These are phyloP conservation scores for Sebastes goodei DNA, from an alignment of 2,797 vertebrate species.

Conservation along the genomic window DNA sequence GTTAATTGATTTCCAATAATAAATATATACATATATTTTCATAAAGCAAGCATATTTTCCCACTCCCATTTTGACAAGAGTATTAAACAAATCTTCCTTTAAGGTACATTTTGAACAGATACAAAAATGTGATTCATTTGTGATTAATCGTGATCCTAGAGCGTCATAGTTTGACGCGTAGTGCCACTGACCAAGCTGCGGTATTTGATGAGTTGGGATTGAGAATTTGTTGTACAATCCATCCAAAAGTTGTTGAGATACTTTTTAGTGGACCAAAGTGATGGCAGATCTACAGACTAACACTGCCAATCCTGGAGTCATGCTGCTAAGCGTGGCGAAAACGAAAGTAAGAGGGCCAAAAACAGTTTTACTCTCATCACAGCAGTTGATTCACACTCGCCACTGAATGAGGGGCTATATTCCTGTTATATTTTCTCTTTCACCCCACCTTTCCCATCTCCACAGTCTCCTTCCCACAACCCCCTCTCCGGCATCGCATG, in stretches of 20 bases:
- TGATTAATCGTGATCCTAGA: too few species aligned
- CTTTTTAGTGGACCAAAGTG: neutral
- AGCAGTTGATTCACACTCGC: conserved; percentile 6
- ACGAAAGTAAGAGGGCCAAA: neutral
- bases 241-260: neutral
- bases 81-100: too few species aligned
- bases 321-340: neutral
- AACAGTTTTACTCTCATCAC: neutral
- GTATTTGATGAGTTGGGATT: neutral
- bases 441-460: conserved; percentile 13
- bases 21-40: too few species aligned
- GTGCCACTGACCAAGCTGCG: too few species aligned
- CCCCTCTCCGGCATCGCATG: conserved; percentile 23
- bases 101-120: too few species aligned
- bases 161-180: accelerated
- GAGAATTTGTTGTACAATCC: neutral
- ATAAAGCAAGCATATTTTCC: too few species aligned
- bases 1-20: too few species aligned
- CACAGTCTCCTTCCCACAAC: neutral
- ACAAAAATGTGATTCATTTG: too few species aligned
- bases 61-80: too few species aligned
- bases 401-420: neutral
- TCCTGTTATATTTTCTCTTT: conserved; percentile 25
- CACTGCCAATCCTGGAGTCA: neutral
- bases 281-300: too few species aligned